Evolutionary conservation across 2,113 vertebrate genomes (phyloP), one percentile per base, ranked within the genome.

Genomic region (Clarias batrachus): DNA sequence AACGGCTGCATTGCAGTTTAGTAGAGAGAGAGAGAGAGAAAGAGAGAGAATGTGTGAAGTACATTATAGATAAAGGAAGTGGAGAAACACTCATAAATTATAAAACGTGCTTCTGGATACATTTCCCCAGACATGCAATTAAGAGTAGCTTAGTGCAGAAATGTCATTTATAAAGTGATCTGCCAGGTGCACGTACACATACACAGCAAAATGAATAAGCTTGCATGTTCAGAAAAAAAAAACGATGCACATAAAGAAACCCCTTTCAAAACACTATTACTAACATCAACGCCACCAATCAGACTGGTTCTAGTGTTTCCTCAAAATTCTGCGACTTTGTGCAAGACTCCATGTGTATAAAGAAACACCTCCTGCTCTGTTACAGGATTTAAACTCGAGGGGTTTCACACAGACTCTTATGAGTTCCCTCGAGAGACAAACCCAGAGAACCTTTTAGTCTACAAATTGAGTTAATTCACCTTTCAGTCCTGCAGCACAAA

Each of bases 71-170:
- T 2, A 65, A 1, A 23, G 37, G 19, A 30, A 54, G 1, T 57
- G 73, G 13, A n/a, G 62, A 71, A 68, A 41, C 16, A n/a, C 16
- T 57, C 74, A 81, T 76, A 65, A 62, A 83, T 76, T 27, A 81
- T 84, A 66, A 81, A 79, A 81, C 19, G 8, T 60, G 33, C 82
- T 33, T 57, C 37, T n/a, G 85, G 76, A 81, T 80, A 71, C 77
- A 63, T 73, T 23, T 60, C 21, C 63, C 11, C 8, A n/a, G 13
- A 41, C 71, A 57, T 52, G 25, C 62, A 87, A 21, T 81, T 52
- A 68, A 30, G 63, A 13, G 62, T 52, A 52, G 81, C 62, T 82
- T 82, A 66, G 33, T 12, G 33, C 7, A 76, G 25, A 70, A 21
- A 71, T 77, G n/a, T 27, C 41, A n/a, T 66, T 68, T 81, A 81